phyloP scores from a whole-genome alignment of 2,888 invertebrate genomes.

The Frankliniella intonsa region DNA sequence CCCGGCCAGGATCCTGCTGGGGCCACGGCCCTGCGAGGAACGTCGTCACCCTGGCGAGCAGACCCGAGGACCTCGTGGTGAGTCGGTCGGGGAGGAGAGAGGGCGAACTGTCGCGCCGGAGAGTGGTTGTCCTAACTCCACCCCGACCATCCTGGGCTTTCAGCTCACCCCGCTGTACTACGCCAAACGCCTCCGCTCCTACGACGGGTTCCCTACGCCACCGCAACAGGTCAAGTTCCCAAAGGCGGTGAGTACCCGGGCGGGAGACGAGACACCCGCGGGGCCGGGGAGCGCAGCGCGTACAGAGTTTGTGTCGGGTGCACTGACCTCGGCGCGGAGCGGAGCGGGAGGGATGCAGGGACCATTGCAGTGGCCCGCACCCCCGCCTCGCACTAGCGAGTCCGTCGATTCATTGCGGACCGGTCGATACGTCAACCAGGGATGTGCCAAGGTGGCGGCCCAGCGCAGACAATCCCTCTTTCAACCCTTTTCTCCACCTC shows the following conservation, averaged over 20 bases:
- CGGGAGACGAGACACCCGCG: not conserved
- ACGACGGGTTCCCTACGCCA: not conserved
- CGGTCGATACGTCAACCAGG: too few species aligned
- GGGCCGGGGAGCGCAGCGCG: not conserved
- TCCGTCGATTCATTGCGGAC: too few species aligned
- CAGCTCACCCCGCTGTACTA: slow-evolving; percentile 18
- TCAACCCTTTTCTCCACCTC: too few species aligned
- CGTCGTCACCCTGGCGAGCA: slow-evolving; percentile 8
- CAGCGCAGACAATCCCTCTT: too few species aligned
- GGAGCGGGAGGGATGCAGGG: not conserved
- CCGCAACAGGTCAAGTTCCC: slow-evolving; percentile 20
- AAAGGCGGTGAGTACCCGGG: not conserved
- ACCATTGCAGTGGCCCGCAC: too few species aligned
- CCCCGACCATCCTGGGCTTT: not conserved
- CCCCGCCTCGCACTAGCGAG: too few species aligned
- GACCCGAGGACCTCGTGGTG: not conserved
- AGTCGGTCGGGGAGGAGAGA: not conserved
- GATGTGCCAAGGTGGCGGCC: too few species aligned
- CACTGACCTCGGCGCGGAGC: not conserved
- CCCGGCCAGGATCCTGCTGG: not conserved
- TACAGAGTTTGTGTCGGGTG: not conserved
- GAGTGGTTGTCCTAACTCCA: too few species aligned
- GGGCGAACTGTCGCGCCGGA: not conserved
- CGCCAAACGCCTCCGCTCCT: not conserved
- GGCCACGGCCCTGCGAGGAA: not conserved